Base-by-base conservation (phyloP, 1,140 invertebrate species). In the Habropoda laboriosa region DNA sequence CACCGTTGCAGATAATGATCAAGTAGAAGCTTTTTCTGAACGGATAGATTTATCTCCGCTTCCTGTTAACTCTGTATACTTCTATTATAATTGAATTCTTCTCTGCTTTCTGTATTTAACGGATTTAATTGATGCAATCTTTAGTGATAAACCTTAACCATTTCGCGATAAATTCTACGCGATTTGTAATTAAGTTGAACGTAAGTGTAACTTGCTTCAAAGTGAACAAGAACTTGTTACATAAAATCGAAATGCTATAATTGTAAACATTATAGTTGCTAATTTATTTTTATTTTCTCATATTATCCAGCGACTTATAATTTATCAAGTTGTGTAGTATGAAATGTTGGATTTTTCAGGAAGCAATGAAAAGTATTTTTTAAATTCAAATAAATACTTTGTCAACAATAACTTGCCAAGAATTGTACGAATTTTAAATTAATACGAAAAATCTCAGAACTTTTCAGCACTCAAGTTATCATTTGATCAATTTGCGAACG, bases 1-100 rank as follows among this genome's bases (percentile, higher is more conserved):
- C 35, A 24, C 42, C 55, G 75, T 49, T 47, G 40, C 74, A 57
- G 42, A 13, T 70, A 78, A 78, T 71, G 61, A 78, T 78, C 55
- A 71, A 32, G 18, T 24, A 2, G 75, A 7, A 18, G 32, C 49
- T 71, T 60, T 71, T 51, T 51, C 61, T 61, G n/a, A 78, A 40
- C 75, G 24, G 24, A 30, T 10, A 38, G 66, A 78, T 60, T 70
- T 70, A 77, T 78, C 67, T 60, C 2, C 42, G 18, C 32, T 78
- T 71, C 42, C 45, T 61, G 55, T 40, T 40, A 61, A 38, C 45
- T 40, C 12, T n/a, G 10, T 10, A n/a, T 21, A 24, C 3, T 24
- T 21, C 6, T 24, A 21, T 5, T 21, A 21, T 12, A 12, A 40
- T 40, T 35, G 32, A 38, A 58, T 58, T 49, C n/a, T 24, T n/a